Evolutionary conservation across 2,888 invertebrate species (phyloP).

Genomic region (Drosophila aldrichi): DNA sequence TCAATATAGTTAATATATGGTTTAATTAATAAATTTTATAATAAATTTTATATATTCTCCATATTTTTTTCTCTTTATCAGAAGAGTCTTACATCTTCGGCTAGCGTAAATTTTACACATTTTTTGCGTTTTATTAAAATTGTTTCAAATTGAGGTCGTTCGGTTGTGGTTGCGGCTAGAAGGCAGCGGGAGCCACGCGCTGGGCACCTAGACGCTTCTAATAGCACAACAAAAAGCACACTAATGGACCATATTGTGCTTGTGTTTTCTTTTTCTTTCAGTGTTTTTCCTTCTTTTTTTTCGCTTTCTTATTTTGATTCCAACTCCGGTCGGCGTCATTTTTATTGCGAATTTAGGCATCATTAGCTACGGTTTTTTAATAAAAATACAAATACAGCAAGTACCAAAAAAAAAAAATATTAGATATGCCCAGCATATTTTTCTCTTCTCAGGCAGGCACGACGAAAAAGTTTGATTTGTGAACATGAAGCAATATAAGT

Average conservation of each 20-base stretch:
- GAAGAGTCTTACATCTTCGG: not conserved
- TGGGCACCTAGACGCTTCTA: slow-evolving; percentile 53
- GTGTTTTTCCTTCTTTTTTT: not conserved
- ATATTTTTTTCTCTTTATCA: too few species aligned
- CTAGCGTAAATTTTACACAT: too few species aligned
- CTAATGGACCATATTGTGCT: slow-evolving; percentile 82
- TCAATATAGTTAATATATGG: too few species aligned
- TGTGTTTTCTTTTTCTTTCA: slow-evolving; percentile 24
- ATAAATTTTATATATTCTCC: too few species aligned
- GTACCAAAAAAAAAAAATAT: slow-evolving; percentile 45
- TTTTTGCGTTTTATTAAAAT: slow-evolving; percentile 75
- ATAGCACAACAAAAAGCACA: slow-evolving; percentile 71
- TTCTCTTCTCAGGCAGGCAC: not conserved
- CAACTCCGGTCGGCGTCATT: slow-evolving; percentile 53
- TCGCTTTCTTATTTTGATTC: slow-evolving; percentile 6
- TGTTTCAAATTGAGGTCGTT: slow-evolving; percentile 75
- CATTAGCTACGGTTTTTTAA: slow-evolving; percentile 81
- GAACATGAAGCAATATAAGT: slow-evolving; percentile 70
- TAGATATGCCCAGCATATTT: slow-evolving; percentile 31
- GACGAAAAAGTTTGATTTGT: slow-evolving; percentile 74
- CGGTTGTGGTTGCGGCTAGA: slow-evolving; percentile 9
- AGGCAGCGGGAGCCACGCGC: not conserved
- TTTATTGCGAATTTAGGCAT: slow-evolving; percentile 82
- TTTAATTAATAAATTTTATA: too few species aligned
- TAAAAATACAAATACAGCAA: slow-evolving; percentile 70